Conservation (phyloP, 2,113 vertebrate genomes). For the Corydoras sp. region DNA sequence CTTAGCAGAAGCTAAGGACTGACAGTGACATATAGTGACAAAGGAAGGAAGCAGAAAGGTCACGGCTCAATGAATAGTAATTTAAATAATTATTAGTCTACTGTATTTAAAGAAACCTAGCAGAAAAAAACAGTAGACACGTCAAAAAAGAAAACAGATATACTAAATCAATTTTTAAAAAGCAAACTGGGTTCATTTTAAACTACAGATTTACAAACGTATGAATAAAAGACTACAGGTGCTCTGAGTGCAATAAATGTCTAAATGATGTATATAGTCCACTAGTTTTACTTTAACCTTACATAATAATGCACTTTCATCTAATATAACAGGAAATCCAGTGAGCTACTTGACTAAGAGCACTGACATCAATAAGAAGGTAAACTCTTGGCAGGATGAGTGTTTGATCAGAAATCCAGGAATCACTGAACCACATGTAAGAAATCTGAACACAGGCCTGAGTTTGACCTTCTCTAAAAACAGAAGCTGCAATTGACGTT, state of each 20-base stretch:
- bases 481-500: not conserved
- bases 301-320: too few relatives aligned
- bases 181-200: not conserved
- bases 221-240: too few relatives aligned
- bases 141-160: too few relatives aligned
- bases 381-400: not conserved
- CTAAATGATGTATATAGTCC: too few relatives aligned
- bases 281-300: too few relatives aligned
- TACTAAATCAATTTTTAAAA: not conserved
- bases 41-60: constrained; percentile 5
- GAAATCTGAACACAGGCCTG: constrained; percentile 19
- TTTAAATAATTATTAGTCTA: constrained; percentile 2
- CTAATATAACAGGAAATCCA: too few relatives aligned
- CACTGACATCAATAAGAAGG: not conserved
- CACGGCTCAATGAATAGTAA: not conserved
- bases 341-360: not conserved
- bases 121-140: too few relatives aligned
- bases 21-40: not conserved
- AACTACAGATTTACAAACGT: too few relatives aligned
- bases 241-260: too few relatives aligned
- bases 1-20: constrained; percentile 14
- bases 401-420: constrained; percentile 20
- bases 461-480: constrained; percentile 33
- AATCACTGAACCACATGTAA: constrained; percentile 19
- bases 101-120: not conserved